These are phyloP conservation scores for Lithophane leautieri DNA, from an alignment of 2,888 invertebrate genomes.

Conservation along the genomic window DNA sequence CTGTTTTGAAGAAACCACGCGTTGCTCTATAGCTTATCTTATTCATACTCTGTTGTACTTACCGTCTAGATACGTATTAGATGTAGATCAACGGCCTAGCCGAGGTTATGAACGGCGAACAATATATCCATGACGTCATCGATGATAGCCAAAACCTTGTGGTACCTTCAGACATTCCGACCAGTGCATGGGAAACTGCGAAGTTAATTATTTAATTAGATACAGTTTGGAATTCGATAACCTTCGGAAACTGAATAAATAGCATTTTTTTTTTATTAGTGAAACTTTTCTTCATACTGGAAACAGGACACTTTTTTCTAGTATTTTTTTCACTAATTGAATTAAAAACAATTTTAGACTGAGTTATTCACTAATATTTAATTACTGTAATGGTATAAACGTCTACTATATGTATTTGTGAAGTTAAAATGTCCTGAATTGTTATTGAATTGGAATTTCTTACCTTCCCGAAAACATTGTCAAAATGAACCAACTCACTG, in stretches of 20 bases:
- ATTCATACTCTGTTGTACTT: conserved; percentile 54
- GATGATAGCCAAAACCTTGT: conserved; percentile 48
- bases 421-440: background rate
- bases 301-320: background rate
- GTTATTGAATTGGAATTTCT: background rate
- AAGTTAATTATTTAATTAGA: background rate
- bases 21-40: conserved; percentile 6
- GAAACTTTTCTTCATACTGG: background rate
- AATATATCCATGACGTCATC: conserved; percentile 69
- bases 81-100: conserved; percentile 77
- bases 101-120: conserved; percentile 73
- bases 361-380: background rate
- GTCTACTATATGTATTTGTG: background rate
- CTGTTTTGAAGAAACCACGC: background rate
- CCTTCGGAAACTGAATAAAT: background rate
- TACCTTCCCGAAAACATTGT: background rate
- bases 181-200: conserved; percentile 15
- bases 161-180: conserved; percentile 35
- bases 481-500: background rate
- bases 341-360: background rate
- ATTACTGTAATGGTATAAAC: background rate
- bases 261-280: no score
- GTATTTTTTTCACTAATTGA: background rate
- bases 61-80: conserved; percentile 70
- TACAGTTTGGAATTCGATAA: background rate